These are phyloP conservation scores for Busseola fusca DNA, from an alignment of 2,888 invertebrate genomes.

Conservation along the genomic window DNA sequence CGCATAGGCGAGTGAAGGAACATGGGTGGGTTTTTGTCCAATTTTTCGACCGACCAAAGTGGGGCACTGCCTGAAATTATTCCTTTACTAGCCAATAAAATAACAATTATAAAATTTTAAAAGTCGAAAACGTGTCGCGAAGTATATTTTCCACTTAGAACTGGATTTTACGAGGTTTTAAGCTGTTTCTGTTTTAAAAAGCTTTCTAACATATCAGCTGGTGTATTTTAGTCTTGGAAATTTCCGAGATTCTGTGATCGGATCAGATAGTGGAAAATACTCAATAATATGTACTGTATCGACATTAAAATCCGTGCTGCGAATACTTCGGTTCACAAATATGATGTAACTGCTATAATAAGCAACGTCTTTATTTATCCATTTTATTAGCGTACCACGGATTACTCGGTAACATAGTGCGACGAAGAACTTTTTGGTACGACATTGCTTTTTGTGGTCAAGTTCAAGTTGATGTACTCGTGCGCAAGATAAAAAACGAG, in stretches of 20 bases:
- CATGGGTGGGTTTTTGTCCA: too few species aligned
- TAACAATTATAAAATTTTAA: not conserved
- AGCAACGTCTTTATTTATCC: constrained; percentile 77
- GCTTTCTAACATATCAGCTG: not conserved
- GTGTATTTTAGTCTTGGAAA: not conserved
- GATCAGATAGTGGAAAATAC: constrained; percentile 37
- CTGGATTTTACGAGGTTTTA: not conserved
- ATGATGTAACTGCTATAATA: constrained; percentile 82
- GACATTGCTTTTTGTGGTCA: constrained; percentile 82
- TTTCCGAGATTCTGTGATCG: constrained; percentile 1
- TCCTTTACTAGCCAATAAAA: not conserved
- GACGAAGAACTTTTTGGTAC: constrained; percentile 66
- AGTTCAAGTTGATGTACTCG: constrained; percentile 77
- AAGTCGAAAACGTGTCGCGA: too few species aligned
- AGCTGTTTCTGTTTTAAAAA: not conserved
- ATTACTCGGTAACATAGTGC: constrained; percentile 69
- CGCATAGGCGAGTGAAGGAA: too few species aligned
- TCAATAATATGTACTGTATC: constrained; percentile 20
- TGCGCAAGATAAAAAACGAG: constrained; percentile 49
- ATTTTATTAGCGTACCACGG: constrained; percentile 77
- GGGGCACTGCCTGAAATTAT: not conserved
- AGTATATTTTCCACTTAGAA: not conserved
- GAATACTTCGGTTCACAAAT: constrained; percentile 65
- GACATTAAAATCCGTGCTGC: constrained; percentile 28
- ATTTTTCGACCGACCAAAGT: not conserved